phyloP scores from a whole-genome alignment of 2,888 invertebrate genomes.

The Hirtodrosophila confusa region DNA sequence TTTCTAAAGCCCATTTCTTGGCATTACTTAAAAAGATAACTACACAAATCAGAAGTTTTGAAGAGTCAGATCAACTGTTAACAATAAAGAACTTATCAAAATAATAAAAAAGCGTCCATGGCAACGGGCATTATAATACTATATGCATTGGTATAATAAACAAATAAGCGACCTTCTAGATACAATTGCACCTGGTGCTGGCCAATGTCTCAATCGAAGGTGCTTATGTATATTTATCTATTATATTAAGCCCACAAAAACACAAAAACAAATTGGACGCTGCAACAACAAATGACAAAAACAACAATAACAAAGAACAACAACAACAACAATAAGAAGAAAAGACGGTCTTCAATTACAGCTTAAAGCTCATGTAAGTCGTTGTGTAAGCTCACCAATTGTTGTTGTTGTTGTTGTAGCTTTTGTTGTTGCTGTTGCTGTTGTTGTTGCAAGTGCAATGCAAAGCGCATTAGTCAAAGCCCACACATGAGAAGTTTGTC shows the following conservation, averaged over 20 bases:
- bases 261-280: constrained; percentile 10
- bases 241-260: constrained; percentile 35
- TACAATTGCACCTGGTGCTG: constrained; percentile 2
- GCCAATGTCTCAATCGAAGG: constrained; percentile 25
- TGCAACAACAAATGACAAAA: constrained; percentile 22
- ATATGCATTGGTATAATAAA: too few relatives aligned
- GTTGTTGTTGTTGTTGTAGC: constrained; percentile 38
- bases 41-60: too few relatives aligned
- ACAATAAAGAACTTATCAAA: too few relatives aligned
- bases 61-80: too few relatives aligned
- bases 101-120: too few relatives aligned
- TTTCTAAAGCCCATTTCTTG: too few relatives aligned
- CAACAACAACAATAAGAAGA: constrained; percentile 19
- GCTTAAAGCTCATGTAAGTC: constrained; percentile 73
- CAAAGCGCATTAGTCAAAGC: constrained; percentile 71
- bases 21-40: too few relatives aligned
- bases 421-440: constrained; percentile 34
- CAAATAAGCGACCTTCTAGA: background rate
- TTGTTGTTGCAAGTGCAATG: constrained; percentile 65
- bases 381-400: constrained; percentile 63
- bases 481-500: constrained; percentile 46
- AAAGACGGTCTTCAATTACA: constrained; percentile 66
- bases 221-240: constrained; percentile 33
- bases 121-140: too few relatives aligned
- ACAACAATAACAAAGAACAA: constrained; percentile 18